phyloP scores from a whole-genome alignment of 2,113 vertebrate species.

The Eclectus roratus region DNA sequence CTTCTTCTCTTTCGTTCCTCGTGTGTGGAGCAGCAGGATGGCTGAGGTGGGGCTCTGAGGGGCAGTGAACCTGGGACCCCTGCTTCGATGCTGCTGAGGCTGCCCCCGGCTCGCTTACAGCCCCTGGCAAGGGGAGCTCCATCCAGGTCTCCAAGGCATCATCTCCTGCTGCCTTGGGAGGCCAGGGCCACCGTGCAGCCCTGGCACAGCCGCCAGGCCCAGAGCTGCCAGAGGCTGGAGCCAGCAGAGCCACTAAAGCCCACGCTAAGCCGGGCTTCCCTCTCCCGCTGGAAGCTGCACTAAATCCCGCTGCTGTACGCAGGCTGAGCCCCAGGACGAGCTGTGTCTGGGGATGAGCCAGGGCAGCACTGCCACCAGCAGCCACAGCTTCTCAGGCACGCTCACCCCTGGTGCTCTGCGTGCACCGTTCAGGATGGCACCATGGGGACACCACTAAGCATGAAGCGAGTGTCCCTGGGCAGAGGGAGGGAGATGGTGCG shows the following conservation, averaged over 20 bases:
- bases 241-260: neutral
- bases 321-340: neutral
- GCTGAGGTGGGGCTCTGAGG: neutral
- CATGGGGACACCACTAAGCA: rapidly evolving
- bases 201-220: neutral
- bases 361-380: neutral
- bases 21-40: rapidly evolving
- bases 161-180: neutral
- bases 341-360: neutral
- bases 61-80: rapidly evolving
- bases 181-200: neutral
- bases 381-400: rapidly evolving
- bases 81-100: rapidly evolving
- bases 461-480: rapidly evolving
- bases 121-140: neutral
- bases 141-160: rapidly evolving
- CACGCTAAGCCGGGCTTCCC: neutral
- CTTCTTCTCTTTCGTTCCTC: neutral
- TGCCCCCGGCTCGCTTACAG: rapidly evolving
- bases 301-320: neutral
- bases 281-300: neutral
- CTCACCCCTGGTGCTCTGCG: rapidly evolving
- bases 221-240: neutral
- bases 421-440: neutral
- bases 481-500: neutral